These are phyloP conservation scores for Eretmocerus hayati DNA, from an alignment of 2,888 invertebrate genomes.

Conservation along the genomic window DNA sequence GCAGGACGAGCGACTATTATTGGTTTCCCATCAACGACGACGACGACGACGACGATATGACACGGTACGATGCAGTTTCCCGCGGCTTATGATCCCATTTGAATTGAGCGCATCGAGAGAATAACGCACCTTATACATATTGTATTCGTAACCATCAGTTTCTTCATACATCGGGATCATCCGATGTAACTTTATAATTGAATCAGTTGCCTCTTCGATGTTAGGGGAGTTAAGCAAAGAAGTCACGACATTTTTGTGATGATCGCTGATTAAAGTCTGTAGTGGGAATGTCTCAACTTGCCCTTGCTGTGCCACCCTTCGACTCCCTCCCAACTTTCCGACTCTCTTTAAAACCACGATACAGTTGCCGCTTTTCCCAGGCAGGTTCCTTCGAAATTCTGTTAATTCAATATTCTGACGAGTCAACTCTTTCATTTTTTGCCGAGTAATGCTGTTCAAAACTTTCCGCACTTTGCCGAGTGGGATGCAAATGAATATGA, in stretches of 20 bases:
- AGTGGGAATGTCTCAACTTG: background rate
- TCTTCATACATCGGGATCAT: conserved; percentile 5
- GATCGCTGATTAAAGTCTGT: conserved; percentile 22
- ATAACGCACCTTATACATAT: background rate
- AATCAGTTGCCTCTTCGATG: conserved; percentile 17
- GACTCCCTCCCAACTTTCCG: background rate
- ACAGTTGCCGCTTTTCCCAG: background rate
- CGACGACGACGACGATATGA: background rate
- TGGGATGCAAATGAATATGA: background rate
- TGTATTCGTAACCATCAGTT: too few relatives aligned
- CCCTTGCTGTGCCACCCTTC: background rate
- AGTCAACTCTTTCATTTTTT: background rate
- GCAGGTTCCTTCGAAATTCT: background rate
- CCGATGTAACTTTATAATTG: conserved; percentile 23
- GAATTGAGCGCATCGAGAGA: conserved; percentile 15
- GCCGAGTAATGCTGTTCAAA: background rate
- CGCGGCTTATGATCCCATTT: conserved; percentile 10
- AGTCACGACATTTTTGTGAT: conserved; percentile 20
- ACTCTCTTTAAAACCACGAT: too few relatives aligned
- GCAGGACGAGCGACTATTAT: conserved; percentile 17
- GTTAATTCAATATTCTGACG: background rate
- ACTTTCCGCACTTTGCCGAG: background rate
- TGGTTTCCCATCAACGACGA: conserved; percentile 11
- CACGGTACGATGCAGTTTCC: background rate
- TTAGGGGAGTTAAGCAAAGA: conserved; percentile 20